A percentile compares a stretch with the other conserved stretches of the same genome.
These are phyloP conservation scores for Colistium nudipinnis DNA, from an alignment of 2,113 vertebrate genomes.

Conservation along the genomic window DNA sequence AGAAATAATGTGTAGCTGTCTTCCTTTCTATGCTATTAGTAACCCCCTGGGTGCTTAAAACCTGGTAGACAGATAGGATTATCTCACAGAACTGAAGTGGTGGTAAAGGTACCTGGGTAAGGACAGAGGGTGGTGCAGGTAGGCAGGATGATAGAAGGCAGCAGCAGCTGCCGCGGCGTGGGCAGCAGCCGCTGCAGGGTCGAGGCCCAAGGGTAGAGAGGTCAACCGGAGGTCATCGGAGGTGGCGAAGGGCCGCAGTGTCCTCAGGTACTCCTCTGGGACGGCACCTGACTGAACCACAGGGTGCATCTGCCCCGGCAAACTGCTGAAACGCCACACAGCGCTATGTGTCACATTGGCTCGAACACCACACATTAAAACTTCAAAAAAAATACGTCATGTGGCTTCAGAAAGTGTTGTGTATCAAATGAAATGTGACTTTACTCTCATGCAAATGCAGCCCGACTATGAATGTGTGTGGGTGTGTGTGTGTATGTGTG, in stretches of 20 bases:
- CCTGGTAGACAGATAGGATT: background rate
- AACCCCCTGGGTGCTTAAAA: too few species aligned
- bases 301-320: conserved; percentile 91
- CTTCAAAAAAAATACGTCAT: background rate
- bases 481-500: too few species aligned
- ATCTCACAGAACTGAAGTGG: background rate
- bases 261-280: conserved; percentile 92
- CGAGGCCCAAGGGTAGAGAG: conserved; percentile 88
- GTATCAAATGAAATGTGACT: too few species aligned
- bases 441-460: background rate
- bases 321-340: conserved; percentile 68
- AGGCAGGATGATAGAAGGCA: conserved; percentile 93
- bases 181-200: conserved; percentile 84
- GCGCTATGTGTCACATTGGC: background rate
- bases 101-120: conserved; percentile 84
- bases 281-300: conserved; percentile 87
- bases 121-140: conserved; percentile 88
- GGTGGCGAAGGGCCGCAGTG: conserved; percentile 91
- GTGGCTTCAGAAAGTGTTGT: background rate
- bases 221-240: conserved; percentile 90
- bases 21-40: too few species aligned
- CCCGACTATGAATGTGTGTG: background rate
- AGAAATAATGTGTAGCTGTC: background rate
- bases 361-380: background rate
- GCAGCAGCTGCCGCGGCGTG: conserved; percentile 76